These are phyloP conservation scores for Chlorops oryzae DNA, from an alignment of 1,140 invertebrate genomes.

Conservation along the genomic window DNA sequence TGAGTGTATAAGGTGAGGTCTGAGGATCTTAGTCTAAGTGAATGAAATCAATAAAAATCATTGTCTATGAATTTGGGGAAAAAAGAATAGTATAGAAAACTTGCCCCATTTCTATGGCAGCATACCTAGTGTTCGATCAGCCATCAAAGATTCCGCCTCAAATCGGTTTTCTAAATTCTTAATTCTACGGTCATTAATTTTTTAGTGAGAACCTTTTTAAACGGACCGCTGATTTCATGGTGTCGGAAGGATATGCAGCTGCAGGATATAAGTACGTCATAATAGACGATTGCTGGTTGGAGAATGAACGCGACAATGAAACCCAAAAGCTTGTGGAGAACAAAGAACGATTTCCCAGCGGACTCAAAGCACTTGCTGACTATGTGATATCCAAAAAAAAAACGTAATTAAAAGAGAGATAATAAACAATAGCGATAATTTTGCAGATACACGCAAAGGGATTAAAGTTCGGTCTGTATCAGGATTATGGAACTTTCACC, in stretches of 20 bases:
- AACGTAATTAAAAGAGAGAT: not conserved
- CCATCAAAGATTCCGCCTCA: no score
- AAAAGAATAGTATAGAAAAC: no score
- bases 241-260: conserved; percentile 68
- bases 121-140: no score
- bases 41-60: not conserved
- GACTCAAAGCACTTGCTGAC: conserved; percentile 71
- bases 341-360: conserved; percentile 70
- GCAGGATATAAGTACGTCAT: conserved; percentile 80
- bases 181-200: not conserved
- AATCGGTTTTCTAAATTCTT: not conserved
- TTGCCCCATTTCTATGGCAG: no score
- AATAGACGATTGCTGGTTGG: conserved; percentile 86
- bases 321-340: conserved; percentile 66
- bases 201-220: conserved; percentile 74
- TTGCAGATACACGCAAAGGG: conserved; percentile 69
- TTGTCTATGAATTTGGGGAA: not conserved
- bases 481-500: conserved; percentile 77
- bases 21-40: no score
- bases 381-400: conserved; percentile 65
- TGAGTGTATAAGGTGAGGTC: conserved; percentile 83
- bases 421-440: no score
- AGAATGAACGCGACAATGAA: conserved; percentile 57
- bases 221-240: conserved; percentile 72
- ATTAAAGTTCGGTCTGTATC: conserved; percentile 83